Percentiles rank a stretch among this genome's conserved stretches.
Conservation (phyloP, 2,888 invertebrate species). For the Eristalinus aeneus region DNA sequence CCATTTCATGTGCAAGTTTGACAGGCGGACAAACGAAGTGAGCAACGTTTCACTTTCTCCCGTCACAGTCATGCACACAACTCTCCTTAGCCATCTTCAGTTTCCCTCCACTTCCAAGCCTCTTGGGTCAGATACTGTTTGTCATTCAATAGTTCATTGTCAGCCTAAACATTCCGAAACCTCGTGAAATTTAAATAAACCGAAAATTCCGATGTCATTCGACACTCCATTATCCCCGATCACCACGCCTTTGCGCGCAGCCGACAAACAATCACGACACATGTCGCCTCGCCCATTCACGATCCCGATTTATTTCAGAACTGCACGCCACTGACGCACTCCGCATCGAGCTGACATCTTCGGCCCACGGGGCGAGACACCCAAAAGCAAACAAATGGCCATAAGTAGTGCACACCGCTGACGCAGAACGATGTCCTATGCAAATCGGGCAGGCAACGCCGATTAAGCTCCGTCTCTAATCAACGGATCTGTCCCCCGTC, state of each 20-base stretch:
- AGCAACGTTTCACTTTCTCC: too few relatives aligned
- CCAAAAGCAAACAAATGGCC: slow-evolving; percentile 13
- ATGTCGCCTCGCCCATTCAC: slow-evolving; percentile 12
- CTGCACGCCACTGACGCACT: background rate
- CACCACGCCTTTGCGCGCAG: background rate
- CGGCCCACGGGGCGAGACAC: background rate
- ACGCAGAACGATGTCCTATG: slow-evolving; percentile 38
- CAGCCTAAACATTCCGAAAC: background rate
- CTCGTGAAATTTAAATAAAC: background rate
- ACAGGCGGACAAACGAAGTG: too few relatives aligned
- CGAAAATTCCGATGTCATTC: background rate
- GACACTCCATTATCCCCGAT: background rate
- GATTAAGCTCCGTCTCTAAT: slow-evolving; percentile 9
- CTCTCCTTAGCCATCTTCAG: too few relatives aligned
- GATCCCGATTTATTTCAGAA: slow-evolving; percentile 18
- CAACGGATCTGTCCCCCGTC: background rate
- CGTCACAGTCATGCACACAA: too few relatives aligned
- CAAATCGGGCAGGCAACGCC: slow-evolving; percentile 36
- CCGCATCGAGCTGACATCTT: background rate
- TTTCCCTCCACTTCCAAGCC: too few relatives aligned
- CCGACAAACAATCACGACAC: slow-evolving; percentile 15
- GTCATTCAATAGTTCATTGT: background rate
- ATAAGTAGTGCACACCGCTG: slow-evolving; percentile 17
- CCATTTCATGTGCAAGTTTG: too few relatives aligned
- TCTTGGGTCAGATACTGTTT: too few relatives aligned